Evolutionary conservation across 2,888 invertebrate species (phyloP), one percentile per base, ranked within the genome.

Genomic region (Melolontha melolontha): DNA sequence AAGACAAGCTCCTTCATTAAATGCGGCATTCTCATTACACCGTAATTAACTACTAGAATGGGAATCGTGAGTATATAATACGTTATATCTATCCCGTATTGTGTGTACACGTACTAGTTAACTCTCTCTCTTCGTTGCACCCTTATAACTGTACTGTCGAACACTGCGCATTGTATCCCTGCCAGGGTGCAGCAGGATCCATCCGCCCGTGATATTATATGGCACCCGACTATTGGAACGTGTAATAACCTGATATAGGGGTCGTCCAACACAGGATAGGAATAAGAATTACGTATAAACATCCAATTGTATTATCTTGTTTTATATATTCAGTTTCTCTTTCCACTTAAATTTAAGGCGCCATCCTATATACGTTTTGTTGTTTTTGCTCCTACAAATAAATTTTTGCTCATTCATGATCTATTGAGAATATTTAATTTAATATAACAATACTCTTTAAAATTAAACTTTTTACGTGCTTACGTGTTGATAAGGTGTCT

Each of bases 11-110:
- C 75, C 66, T 66, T 49, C 49, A 57, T 66, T 66, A 66, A 49
- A 66, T 17, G 40, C 39, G 47, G 29, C 57, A 34, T 17, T 42
- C 67, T 52, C 62, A 77, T 77, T 79, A 78, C 76, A 74, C 78
- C 78, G 78, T 80, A 81, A 81, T 82, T 81, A 82, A 81, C 79
- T 77, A 75, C 77, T 78, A 78, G 79, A 79, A 80, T 79, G 76
- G 78, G 76, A 77, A 76, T 77, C 75, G 82, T 81, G 82, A 82
- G 82, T 82, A 81, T 78, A 79, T 80, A 80, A 80, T 78, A 78
- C 77, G 67, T 66, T 71, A 70, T 70, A 72, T 12, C 57, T n/a
- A 57, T 69, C 67, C 63, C 63, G 41, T 63, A 67, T 67, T 67
- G 67, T 29, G 22, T 27, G 42, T 57, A 57, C 42, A 44, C 57